A percentile compares a stretch with the other conserved stretches of the same genome.
Evolutionary conservation across 2,888 invertebrate genomes (phyloP).

Genomic region (Sarcophaga subvicina): DNA sequence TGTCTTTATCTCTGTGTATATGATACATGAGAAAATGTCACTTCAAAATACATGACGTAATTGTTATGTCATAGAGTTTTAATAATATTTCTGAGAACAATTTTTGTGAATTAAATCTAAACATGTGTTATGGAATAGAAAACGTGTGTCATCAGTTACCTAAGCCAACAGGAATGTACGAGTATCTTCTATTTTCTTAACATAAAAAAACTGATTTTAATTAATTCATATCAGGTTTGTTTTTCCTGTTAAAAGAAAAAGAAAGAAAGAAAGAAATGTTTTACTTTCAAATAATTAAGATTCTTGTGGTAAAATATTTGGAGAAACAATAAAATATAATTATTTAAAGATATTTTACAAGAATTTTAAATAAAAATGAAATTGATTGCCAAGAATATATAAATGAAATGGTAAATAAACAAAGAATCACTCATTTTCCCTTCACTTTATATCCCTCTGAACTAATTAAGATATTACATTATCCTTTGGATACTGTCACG

Average conservation of each 20-base stretch:
- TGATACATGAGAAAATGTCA: constrained; percentile 20
- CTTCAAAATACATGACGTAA: constrained; percentile 6
- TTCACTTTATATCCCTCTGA: not conserved
- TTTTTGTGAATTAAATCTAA: not conserved
- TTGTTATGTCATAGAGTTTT: constrained; percentile 36
- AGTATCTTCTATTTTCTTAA: no score
- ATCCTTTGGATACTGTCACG: not conserved
- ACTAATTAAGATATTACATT: constrained; percentile 14
- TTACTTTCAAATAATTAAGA: constrained; percentile 19
- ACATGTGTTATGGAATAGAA: constrained; percentile 5
- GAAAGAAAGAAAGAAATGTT: not conserved
- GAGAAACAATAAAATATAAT: constrained; percentile 16
- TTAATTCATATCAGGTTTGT: no score
- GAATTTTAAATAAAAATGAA: not conserved
- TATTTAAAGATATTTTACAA: not conserved
- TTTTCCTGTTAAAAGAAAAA: no score
- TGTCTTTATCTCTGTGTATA: not conserved
- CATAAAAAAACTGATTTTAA: no score
- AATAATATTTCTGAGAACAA: constrained; percentile 15
- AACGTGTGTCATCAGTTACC: constrained; percentile 25
- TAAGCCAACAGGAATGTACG: constrained; percentile 1
- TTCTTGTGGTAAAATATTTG: not conserved
- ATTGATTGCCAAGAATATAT: not conserved
- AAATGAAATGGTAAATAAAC: no score
- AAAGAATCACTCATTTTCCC: not conserved